phyloP scores from a whole-genome alignment of 2,113 vertebrate genomes.

The Syngnathoides biaculeatus region DNA sequence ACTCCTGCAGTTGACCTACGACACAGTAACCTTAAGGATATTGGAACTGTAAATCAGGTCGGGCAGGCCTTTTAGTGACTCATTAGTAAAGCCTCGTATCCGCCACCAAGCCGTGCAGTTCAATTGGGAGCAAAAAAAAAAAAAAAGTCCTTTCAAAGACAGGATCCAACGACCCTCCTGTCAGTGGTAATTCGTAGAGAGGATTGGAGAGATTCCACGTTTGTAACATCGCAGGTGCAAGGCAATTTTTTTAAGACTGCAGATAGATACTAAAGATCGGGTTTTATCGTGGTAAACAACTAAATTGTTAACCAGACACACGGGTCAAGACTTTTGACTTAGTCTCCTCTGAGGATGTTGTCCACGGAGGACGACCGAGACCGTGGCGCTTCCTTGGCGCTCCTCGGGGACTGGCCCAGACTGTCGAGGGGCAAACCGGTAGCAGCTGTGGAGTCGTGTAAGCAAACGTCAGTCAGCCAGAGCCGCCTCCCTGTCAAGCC shows the following conservation, averaged over 20 bases:
- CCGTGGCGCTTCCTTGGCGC: constrained; percentile 13
- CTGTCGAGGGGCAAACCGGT: neutral
- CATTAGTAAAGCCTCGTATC: neutral
- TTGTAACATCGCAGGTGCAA: too few species aligned
- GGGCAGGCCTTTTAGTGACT: neutral
- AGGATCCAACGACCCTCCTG: too few species aligned
- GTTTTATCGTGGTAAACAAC: neutral
- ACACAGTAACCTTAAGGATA: constrained; percentile 27
- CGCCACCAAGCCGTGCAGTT: neutral
- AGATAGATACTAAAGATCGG: neutral
- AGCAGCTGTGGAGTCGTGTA: too few species aligned
- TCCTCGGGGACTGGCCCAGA: constrained; percentile 11
- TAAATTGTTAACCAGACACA: neutral
- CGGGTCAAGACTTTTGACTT: neutral
- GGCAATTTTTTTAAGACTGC: neutral
- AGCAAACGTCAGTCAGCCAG: too few species aligned
- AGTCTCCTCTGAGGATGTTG: neutral
- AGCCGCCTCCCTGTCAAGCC: constrained; percentile 31
- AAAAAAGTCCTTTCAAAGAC: too few species aligned
- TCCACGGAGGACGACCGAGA: neutral
- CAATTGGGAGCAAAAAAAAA: neutral
- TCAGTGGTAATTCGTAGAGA: too few species aligned
- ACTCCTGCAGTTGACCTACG: constrained; percentile 14
- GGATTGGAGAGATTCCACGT: too few species aligned
- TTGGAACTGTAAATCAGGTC: neutral